phyloP scores from a whole-genome alignment of 2,113 vertebrate species.

The Phyllostomus discolor region DNA sequence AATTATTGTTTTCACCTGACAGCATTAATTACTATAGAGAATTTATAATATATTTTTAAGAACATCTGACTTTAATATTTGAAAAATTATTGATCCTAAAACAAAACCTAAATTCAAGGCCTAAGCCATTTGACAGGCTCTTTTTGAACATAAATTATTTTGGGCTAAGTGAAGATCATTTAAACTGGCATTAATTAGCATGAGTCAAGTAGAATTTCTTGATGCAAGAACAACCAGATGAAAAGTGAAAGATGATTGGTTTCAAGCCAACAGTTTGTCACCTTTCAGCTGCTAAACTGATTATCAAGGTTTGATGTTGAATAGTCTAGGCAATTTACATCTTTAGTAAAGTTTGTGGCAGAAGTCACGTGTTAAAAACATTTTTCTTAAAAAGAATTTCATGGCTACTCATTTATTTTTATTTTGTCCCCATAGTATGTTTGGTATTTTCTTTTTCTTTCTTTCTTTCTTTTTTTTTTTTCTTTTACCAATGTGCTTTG shows the following conservation, averaged over 20 bases:
- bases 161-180: conserved; percentile 8
- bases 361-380: conserved; percentile 12
- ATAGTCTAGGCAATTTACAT: not conserved
- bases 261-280: conserved; percentile 35
- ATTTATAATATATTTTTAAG: conserved; percentile 27
- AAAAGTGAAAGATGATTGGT: conserved; percentile 46
- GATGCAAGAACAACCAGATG: conserved; percentile 27
- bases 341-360: conserved; percentile 46
- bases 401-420: conserved; percentile 46
- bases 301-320: conserved; percentile 37
- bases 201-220: conserved; percentile 40
- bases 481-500: conserved; percentile 42
- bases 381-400: conserved; percentile 47
- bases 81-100: conserved; percentile 41
- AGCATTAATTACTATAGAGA: conserved; percentile 26
- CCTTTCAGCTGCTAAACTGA: conserved; percentile 48
- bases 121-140: not conserved
- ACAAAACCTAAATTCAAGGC: conserved; percentile 56
- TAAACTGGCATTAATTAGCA: conserved; percentile 25
- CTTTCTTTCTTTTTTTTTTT: not conserved
- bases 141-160: conserved; percentile 40
- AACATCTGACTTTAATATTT: conserved; percentile 43
- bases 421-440: conserved; percentile 55
- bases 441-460: not conserved
- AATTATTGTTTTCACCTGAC: conserved; percentile 32